phyloP scores from a whole-genome alignment of 35 echinoderm and acorn worm species.

The Lytechinus variegatus region DNA sequence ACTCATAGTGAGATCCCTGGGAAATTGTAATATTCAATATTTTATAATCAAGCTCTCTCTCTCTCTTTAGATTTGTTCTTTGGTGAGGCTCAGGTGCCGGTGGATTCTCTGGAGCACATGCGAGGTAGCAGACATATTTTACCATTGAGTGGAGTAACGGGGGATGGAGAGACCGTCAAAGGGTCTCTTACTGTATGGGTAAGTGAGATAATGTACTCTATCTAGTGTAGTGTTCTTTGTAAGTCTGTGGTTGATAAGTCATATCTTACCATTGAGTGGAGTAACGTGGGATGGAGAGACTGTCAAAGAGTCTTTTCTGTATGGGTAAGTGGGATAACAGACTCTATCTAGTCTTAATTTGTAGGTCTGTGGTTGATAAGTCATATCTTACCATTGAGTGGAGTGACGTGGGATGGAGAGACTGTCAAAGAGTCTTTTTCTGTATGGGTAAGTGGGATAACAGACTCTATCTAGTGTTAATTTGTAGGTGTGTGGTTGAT shows the following conservation, averaged over 20 bases:
- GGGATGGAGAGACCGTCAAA: constrained; percentile 85
- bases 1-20: too few species aligned
- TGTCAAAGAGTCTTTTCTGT: constrained; percentile 84
- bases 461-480: too few species aligned
- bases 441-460: constrained; percentile 20
- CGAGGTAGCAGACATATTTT: constrained; percentile 94
- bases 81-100: constrained; percentile 75
- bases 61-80: constrained; percentile 80
- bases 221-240: neutral
- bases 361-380: neutral
- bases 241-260: neutral
- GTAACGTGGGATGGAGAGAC: neutral
- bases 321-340: neutral
- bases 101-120: constrained; percentile 79
- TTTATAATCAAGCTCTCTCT: neutral
- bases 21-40: too few species aligned
- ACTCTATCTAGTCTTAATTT: too few species aligned
- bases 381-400: neutral
- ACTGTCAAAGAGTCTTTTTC: constrained; percentile 85
- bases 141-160: constrained; percentile 76
- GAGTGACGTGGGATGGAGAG: neutral
- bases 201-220: neutral
- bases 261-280: neutral
- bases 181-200: constrained; percentile 88
- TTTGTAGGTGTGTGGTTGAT: neutral